Percentiles rank a stretch among this genome's conserved stretches.
These are phyloP conservation scores for Anticlea derivata DNA, from an alignment of 2,888 invertebrate species.

Conservation along the genomic window DNA sequence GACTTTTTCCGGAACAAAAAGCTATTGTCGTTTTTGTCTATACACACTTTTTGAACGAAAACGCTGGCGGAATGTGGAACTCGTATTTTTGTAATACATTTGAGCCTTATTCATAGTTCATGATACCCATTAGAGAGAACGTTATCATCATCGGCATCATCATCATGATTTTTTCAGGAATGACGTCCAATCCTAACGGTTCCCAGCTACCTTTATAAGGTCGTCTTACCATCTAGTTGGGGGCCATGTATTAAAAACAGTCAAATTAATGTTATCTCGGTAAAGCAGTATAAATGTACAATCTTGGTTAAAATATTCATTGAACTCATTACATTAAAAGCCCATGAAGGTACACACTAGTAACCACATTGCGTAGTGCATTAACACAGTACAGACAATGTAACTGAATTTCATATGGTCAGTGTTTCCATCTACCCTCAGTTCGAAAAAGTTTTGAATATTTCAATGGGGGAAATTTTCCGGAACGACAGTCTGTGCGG, in stretches of 20 bases:
- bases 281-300: not conserved
- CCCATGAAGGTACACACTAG: conserved; percentile 22
- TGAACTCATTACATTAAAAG: conserved; percentile 32
- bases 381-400: conserved; percentile 19
- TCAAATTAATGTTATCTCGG: no score
- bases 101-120: no score
- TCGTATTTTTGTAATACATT: not conserved
- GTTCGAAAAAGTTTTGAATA: conserved; percentile 60
- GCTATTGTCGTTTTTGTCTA: conserved; percentile 22
- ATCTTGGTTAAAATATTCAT: conserved; percentile 16
- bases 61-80: not conserved
- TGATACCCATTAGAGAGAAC: no score
- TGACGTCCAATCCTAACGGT: no score
- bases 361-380: conserved; percentile 31
- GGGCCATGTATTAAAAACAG: no score
- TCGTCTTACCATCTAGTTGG: no score
- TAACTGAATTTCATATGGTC: conserved; percentile 36
- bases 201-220: no score
- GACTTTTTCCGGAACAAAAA: conserved; percentile 26
- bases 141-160: no score
- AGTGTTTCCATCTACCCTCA: conserved; percentile 45
- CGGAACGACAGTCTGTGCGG: conserved; percentile 44
- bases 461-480: conserved; percentile 57
- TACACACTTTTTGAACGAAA: conserved; percentile 10
- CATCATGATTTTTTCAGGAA: no score